These are phyloP conservation scores for Paracanthobrama guichenoti DNA, from an alignment of 2,113 vertebrate species.

Conservation along the genomic window DNA sequence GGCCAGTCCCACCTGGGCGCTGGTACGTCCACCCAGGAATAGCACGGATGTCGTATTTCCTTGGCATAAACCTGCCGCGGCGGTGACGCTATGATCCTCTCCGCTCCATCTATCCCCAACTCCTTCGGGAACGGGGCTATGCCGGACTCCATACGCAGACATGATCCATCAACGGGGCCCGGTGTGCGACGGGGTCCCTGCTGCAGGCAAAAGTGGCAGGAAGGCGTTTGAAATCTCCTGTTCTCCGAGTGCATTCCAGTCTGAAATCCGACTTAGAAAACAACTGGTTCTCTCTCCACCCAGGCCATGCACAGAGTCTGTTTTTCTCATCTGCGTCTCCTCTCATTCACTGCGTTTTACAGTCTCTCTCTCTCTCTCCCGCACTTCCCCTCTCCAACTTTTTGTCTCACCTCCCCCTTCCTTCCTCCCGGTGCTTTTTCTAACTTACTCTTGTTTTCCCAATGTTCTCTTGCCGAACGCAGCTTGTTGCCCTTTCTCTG, in stretches of 20 bases:
- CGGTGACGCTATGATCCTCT: neutral
- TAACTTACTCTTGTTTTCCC: conserved; percentile 69
- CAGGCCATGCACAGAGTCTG: conserved; percentile 74
- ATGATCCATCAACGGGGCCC: conserved; percentile 28
- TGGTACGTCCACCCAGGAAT: neutral
- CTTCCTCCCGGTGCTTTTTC: conserved; percentile 68
- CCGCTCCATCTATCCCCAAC: conserved; percentile 21
- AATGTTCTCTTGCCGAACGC: conserved; percentile 52
- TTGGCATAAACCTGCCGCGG: conserved; percentile 39
- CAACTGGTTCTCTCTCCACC: conserved; percentile 65
- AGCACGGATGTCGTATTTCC: conserved; percentile 60
- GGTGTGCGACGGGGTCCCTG: conserved; percentile 47
- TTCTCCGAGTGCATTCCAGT: conserved; percentile 75
- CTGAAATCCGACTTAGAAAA: conserved; percentile 67
- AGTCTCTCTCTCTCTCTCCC: conserved; percentile 36
- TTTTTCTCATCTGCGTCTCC: conserved; percentile 75
- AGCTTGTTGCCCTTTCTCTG: conserved; percentile 54
- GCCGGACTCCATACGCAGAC: neutral
- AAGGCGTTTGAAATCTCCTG: conserved; percentile 61
- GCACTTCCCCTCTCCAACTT: conserved; percentile 37
- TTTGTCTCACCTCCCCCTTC: conserved; percentile 53
- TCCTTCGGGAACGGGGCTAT: conserved; percentile 21
- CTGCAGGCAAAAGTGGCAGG: conserved; percentile 57
- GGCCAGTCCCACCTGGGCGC: conserved; percentile 57
- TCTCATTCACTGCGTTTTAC: conserved; percentile 42